phyloP scores from a whole-genome alignment of 2,113 vertebrate genomes.

The Geothlypis trichas region DNA sequence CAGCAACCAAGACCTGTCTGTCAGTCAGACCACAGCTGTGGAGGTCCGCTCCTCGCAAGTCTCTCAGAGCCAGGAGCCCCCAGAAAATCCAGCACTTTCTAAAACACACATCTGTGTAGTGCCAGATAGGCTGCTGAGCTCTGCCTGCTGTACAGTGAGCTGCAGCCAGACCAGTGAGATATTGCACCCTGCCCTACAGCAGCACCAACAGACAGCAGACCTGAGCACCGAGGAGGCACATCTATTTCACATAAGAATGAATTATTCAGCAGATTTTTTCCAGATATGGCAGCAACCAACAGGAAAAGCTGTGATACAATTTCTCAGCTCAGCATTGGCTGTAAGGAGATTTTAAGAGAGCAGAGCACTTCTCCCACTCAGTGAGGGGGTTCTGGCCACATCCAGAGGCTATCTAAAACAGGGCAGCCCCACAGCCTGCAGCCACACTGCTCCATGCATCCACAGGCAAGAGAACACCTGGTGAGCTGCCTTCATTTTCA shows the following conservation, averaged over 20 bases:
- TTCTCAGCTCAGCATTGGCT: neutral
- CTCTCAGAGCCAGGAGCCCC: neutral
- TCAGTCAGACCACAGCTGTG: neutral
- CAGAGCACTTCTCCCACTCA: neutral
- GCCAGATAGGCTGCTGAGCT: neutral
- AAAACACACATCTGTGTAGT: neutral
- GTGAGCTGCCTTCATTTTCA: neutral
- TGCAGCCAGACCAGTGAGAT: neutral
- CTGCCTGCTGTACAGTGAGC: rapidly evolving
- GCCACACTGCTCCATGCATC: rapidly evolving
- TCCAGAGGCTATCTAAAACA: neutral
- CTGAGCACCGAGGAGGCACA: neutral
- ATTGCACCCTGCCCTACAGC: neutral
- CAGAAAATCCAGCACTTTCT: neutral
- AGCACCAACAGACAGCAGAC: neutral
- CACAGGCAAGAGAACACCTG: neutral
- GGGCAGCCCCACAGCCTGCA: neutral
- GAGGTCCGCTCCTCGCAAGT: neutral
- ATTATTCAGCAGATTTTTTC: neutral
- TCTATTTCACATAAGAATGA: no score
- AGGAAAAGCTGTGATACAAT: neutral
- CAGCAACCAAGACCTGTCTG: neutral
- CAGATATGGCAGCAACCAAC: neutral
- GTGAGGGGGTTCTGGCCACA: neutral
- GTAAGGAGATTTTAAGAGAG: neutral